phyloP scores from a whole-genome alignment of 2,888 invertebrate species.

The Scaptodrosophila latifasciaeformis region DNA sequence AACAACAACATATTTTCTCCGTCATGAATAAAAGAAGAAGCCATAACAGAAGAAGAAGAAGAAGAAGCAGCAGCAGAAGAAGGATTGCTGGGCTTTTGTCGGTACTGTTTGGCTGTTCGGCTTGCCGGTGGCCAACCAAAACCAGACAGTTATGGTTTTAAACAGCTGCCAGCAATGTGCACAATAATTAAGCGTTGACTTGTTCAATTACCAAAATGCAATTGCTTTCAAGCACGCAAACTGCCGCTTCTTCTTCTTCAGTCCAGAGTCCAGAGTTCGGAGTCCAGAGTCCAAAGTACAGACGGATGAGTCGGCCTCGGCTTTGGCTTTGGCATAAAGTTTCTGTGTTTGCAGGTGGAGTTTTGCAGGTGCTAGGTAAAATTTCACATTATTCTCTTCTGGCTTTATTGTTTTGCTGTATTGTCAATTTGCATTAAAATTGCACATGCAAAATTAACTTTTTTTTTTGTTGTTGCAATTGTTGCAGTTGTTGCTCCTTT shows the following conservation, averaged over 20 bases:
- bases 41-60: no score
- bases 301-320: not conserved
- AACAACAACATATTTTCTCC: no score
- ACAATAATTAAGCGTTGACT: slow-evolving; percentile 67
- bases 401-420: slow-evolving; percentile 3
- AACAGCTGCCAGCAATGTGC: slow-evolving; percentile 39
- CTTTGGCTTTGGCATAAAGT: slow-evolving; percentile 25
- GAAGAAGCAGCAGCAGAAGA: no score
- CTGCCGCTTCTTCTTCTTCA: not conserved
- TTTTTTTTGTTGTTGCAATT: slow-evolving; percentile 2
- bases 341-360: slow-evolving; percentile 4
- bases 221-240: slow-evolving; percentile 66
- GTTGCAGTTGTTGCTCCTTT: slow-evolving; percentile 3
- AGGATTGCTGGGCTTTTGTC: not conserved
- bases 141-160: slow-evolving; percentile 53
- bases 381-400: not conserved
- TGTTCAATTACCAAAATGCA: slow-evolving; percentile 70
- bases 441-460: slow-evolving; percentile 31
- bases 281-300: no score
- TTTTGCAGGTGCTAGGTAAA: no score
- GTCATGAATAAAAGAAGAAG: slow-evolving; percentile 8
- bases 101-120: not conserved
- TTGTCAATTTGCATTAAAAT: slow-evolving; percentile 27
- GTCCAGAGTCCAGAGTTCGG: no score
- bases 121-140: slow-evolving; percentile 5